phyloP scores from a whole-genome alignment of 1,140 invertebrate species.

The Glomeris maerens region DNA sequence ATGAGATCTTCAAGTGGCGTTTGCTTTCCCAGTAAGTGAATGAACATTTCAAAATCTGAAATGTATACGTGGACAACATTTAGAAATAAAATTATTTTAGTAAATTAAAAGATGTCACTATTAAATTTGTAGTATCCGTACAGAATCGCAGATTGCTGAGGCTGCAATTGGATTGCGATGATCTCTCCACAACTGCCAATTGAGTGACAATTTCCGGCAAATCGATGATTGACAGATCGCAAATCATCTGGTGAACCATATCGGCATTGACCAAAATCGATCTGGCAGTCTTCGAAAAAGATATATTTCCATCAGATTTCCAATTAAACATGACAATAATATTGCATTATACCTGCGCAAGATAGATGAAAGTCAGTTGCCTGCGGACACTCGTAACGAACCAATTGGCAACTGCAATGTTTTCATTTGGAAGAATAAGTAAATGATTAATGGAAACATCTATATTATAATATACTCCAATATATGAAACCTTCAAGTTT shows the following conservation, averaged over 20 bases:
- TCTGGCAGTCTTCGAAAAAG: not conserved
- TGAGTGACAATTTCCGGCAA: not conserved
- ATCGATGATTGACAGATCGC: not conserved
- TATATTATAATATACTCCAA: too few species aligned
- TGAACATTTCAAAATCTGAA: conserved; percentile 34
- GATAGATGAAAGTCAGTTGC: conserved; percentile 6
- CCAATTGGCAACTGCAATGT: not conserved
- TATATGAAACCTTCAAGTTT: too few species aligned
- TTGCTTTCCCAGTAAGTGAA: conserved; percentile 33
- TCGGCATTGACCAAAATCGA: not conserved
- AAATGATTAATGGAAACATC: too few species aligned
- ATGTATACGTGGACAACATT: not conserved
- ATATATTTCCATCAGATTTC: not conserved
- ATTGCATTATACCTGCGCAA: conserved; percentile 3
- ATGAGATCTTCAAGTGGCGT: conserved; percentile 34
- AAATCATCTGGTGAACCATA: not conserved
- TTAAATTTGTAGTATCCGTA: not conserved
- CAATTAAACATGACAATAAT: not conserved
- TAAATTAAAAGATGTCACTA: conserved; percentile 7
- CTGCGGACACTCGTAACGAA: not conserved
- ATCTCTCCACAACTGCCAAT: not conserved
- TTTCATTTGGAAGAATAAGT: too few species aligned
- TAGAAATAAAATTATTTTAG: conserved; percentile 1
- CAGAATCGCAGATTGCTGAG: too few species aligned
- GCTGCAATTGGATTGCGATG: not conserved